These are phyloP conservation scores for Caenorhabditis sp. DNA, from an alignment of 2,888 invertebrate species.

Conservation along the genomic window DNA sequence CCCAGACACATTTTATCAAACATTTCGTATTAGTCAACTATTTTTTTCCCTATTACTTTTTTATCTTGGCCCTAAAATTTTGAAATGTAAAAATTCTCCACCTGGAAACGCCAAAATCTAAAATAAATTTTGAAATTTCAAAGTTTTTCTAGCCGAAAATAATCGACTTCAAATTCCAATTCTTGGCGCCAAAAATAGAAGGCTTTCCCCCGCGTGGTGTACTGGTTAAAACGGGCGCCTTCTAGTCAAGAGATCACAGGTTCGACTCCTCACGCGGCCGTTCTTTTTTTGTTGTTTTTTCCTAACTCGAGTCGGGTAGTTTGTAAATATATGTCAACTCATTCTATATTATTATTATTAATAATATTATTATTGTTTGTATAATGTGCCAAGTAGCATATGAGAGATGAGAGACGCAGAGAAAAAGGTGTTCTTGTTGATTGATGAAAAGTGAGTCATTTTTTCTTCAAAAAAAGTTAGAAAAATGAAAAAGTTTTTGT, in stretches of 20 bases:
- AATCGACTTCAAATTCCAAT: too few relatives aligned
- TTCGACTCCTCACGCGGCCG: not conserved
- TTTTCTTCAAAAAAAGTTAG: not conserved
- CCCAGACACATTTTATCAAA: too few relatives aligned
- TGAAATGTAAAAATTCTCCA: too few relatives aligned
- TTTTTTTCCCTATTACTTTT: too few relatives aligned
- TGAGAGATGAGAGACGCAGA: not conserved
- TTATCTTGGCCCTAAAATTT: too few relatives aligned
- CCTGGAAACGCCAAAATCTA: too few relatives aligned
- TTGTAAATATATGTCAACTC: not conserved
- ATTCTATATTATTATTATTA: not conserved
- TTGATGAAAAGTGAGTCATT: not conserved
- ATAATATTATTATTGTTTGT: not conserved
- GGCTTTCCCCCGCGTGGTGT: too few relatives aligned
- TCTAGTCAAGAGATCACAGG: not conserved
- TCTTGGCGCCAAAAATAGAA: too few relatives aligned
- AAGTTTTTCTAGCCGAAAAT: too few relatives aligned
- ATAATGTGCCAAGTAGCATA: not conserved
- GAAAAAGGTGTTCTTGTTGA: not conserved
- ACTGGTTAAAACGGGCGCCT: not conserved
- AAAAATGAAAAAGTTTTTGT: too few relatives aligned
- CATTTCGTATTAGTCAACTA: too few relatives aligned
- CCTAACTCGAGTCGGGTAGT: not conserved
- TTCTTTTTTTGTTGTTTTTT: not conserved
- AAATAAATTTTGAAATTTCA: too few relatives aligned